Percentiles rank a stretch among this genome's conserved stretches.
Evolutionary conservation across 2,888 invertebrate genomes (phyloP).

Genomic region (Fragum fragum): DNA sequence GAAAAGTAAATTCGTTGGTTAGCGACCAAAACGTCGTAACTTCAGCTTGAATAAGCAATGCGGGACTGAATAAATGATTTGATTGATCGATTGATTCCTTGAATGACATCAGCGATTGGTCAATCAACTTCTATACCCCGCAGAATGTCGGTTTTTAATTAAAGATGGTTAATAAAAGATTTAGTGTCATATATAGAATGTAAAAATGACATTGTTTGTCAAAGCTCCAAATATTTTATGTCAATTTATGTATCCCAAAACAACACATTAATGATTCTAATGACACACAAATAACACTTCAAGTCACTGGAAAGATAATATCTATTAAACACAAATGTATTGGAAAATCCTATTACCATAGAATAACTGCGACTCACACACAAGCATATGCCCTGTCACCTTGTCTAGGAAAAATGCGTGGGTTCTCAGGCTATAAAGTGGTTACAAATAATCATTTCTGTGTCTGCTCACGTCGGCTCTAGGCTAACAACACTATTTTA

Average conservation of each 20-base stretch:
- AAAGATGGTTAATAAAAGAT: no score
- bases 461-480: slow-evolving; percentile 16
- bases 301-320: neutral
- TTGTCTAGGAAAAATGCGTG: neutral
- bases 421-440: neutral
- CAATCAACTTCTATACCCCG: no score
- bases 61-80: no score
- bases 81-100: no score
- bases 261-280: neutral
- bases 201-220: neutral
- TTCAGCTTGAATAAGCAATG: no score
- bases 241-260: neutral
- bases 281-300: neutral
- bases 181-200: no score
- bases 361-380: neutral
- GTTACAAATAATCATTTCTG: slow-evolving; percentile 20
- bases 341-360: slow-evolving; percentile 1
- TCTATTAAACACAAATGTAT: slow-evolving; percentile 2
- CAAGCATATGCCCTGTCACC: neutral
- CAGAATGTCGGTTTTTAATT: no score
- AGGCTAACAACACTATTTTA: slow-evolving; percentile 20
- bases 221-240: neutral
- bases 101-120: no score
- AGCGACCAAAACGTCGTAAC: no score
- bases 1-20: no score